Conservation (phyloP, 2,888 invertebrate genomes). For the Steromphala cineraria region DNA sequence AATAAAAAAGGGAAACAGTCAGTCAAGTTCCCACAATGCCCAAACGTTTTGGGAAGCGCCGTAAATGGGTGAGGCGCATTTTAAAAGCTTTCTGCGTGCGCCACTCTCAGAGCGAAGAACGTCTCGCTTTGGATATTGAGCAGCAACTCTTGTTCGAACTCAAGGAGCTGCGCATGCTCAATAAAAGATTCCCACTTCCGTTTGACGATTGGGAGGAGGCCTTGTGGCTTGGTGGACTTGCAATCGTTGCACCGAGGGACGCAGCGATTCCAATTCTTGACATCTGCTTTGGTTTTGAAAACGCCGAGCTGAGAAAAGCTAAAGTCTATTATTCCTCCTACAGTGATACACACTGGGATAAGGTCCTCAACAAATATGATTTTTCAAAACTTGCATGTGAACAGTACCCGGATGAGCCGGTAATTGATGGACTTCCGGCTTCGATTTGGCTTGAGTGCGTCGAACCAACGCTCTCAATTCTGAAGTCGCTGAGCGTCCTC, state of each 20-base stretch:
- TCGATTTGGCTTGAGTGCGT: constrained; percentile 48
- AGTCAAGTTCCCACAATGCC: background rate
- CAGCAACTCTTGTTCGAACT: background rate
- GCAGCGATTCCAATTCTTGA: constrained; percentile 33
- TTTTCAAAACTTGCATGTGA: constrained; percentile 13
- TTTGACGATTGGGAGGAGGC: constrained; percentile 26
- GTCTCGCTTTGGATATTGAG: background rate
- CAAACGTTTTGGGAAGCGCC: background rate
- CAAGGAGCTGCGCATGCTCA: background rate
- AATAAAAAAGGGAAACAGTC: too few relatives aligned
- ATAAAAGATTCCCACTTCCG: background rate
- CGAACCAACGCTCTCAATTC: constrained; percentile 41
- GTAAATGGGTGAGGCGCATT: background rate
- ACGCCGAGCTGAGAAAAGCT: constrained; percentile 30
- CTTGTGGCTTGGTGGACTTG: constrained; percentile 6
- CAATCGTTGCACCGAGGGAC: constrained; percentile 23
- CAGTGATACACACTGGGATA: constrained; percentile 14
- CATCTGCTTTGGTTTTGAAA: constrained; percentile 36
- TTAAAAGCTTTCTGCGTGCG: background rate
- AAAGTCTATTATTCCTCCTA: constrained; percentile 15
- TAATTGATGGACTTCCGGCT: constrained; percentile 45
- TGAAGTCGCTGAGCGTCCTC: constrained; percentile 38
- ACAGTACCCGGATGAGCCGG: constrained; percentile 33
- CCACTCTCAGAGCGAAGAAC: background rate
- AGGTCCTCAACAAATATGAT: background rate